Evolutionary conservation across 2,797 vertebrate genomes (phyloP).

Genomic region (Stomatorhinus walkeri): DNA sequence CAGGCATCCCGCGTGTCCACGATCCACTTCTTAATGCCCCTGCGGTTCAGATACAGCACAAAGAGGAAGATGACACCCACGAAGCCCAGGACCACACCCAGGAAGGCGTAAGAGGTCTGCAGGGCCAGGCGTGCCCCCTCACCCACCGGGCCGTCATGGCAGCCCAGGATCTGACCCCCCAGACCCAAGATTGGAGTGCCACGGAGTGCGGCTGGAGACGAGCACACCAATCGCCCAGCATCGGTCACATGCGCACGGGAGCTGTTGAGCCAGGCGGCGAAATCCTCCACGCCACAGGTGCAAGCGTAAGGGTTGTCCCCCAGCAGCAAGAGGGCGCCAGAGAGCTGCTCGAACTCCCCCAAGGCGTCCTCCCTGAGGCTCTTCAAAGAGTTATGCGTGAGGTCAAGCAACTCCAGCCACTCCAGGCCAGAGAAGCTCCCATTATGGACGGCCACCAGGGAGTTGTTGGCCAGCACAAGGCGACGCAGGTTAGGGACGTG

Average conservation of each 20-base stretch:
- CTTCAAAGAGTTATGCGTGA: constrained; percentile 54
- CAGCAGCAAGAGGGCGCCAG: constrained; percentile 40
- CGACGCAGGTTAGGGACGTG: constrained; percentile 52
- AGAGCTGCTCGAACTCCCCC: constrained; percentile 46
- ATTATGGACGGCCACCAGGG: constrained; percentile 53
- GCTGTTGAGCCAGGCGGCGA: constrained; percentile 59
- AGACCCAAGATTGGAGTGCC: constrained; percentile 42
- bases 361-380: constrained; percentile 45
- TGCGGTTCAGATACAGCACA: constrained; percentile 71
- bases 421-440: constrained; percentile 58
- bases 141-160: constrained; percentile 39
- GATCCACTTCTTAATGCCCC: constrained; percentile 66
- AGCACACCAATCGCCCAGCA: constrained; percentile 51
- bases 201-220: constrained; percentile 43
- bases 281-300: constrained; percentile 54
- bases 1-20: constrained; percentile 58
- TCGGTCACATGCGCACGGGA: constrained; percentile 48
- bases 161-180: constrained; percentile 43
- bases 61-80: constrained; percentile 70
- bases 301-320: constrained; percentile 60
- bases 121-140: constrained; percentile 51
- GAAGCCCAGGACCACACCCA: constrained; percentile 64
- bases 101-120: constrained; percentile 65
- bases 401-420: constrained; percentile 54
- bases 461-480: constrained; percentile 56